Evolutionary conservation across 2,113 vertebrate species (phyloP).

Genomic region (Corvus hawaiiensis): DNA sequence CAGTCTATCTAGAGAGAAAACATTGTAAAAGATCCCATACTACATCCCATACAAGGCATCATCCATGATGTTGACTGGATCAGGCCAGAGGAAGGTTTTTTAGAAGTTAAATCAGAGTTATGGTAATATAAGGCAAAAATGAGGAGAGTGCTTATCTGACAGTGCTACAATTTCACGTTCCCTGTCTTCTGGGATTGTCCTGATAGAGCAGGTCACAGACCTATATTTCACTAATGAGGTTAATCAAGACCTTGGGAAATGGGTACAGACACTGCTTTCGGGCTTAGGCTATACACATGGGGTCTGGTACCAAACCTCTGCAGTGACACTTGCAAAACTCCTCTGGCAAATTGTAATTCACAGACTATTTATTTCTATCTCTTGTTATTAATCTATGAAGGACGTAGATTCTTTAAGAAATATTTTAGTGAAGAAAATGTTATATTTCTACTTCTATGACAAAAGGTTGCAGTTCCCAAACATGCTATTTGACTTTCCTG

Average conservation of each 20-base stretch:
- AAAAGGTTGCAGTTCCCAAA: neutral
- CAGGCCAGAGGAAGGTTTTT: neutral
- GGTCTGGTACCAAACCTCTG: neutral
- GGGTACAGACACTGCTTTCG: neutral
- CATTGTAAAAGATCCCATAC: neutral
- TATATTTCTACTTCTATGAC: neutral
- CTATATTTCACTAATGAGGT: conserved; percentile 32
- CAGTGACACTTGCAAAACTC: neutral
- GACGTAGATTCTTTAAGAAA: neutral
- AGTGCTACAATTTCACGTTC: neutral
- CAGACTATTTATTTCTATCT: neutral
- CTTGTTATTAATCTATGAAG: neutral
- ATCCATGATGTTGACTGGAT: neutral
- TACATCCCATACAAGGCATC: neutral
- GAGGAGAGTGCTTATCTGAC: neutral
- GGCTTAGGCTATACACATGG: neutral
- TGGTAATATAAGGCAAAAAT: neutral
- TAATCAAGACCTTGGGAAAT: conserved; percentile 28
- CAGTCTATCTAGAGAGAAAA: neutral
- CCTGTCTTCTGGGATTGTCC: neutral
- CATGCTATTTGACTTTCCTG: neutral
- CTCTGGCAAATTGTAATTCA: neutral
- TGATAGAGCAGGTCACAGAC: neutral
- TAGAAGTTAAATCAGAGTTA: neutral
- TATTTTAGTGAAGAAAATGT: neutral